Conservation (phyloP, 2,888 invertebrate genomes). For the Drosophila nr. perissopoda region DNA sequence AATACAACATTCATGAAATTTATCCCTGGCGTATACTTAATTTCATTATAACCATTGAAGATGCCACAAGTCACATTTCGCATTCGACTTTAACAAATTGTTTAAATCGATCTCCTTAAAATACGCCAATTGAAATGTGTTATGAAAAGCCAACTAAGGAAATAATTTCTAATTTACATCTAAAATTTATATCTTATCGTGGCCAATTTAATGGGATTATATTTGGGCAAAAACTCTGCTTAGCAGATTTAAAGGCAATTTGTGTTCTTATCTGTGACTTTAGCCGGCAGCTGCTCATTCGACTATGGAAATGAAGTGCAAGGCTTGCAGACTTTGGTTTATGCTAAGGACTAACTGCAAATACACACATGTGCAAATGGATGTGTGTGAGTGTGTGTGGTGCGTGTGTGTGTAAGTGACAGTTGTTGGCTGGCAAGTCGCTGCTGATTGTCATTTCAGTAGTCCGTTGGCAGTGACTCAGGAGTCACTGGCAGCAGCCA, state of each 20-base stretch:
- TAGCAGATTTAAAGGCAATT: conserved; percentile 52
- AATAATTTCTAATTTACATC: background rate
- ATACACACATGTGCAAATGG: conserved; percentile 5
- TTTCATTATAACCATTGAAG: background rate
- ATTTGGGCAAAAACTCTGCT: conserved; percentile 6
- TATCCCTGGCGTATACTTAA: conserved; percentile 2
- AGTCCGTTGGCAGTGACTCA: conserved; percentile 46
- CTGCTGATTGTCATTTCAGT: conserved; percentile 52
- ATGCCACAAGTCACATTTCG: background rate
- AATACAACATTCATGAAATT: background rate
- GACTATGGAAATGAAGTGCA: conserved; percentile 63
- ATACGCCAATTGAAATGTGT: background rate
- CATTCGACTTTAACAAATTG: background rate
- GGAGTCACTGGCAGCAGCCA: conserved; percentile 44
- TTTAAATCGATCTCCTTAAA: background rate
- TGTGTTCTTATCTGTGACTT: conserved; percentile 9
- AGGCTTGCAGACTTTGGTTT: conserved; percentile 44
- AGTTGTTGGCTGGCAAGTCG: conserved; percentile 38
- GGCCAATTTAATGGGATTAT: background rate
- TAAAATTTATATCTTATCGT: background rate
- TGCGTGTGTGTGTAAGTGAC: conserved; percentile 5
- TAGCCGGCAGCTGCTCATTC: conserved; percentile 44
- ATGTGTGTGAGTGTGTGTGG: conserved; percentile 5
- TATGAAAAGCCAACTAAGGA: background rate
- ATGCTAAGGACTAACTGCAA: conserved; percentile 34